Evolutionary conservation across 2,113 vertebrate species (phyloP), one percentile per base, ranked within the genome.

Genomic region (Ifrita kowaldi): DNA sequence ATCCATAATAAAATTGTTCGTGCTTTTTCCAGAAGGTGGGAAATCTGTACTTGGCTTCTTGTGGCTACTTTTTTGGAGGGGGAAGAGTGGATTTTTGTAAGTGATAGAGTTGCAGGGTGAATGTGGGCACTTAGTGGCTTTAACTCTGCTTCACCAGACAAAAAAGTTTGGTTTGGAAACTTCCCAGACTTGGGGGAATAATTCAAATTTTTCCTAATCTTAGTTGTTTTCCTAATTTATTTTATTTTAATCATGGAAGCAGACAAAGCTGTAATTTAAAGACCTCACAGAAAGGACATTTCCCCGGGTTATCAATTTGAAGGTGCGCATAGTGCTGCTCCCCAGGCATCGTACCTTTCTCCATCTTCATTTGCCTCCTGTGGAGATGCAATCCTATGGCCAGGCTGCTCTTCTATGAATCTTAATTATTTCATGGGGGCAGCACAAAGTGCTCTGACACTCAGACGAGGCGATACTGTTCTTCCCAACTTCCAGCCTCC

Each of bases 291-390:
- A 65, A 64, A 68, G 41, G 24, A 23, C 10, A 75, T 16, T 19
- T 82, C n/a, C 20, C 4, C 6, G 16, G 39, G 10, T 78, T 82
- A 57, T 53, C n/a, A 27, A 0, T 56, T 83, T 76, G 56, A 78
- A 87, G 44, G 53, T 49, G 37, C 24, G 35, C 65, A 22, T 16
- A 83, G 37, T 3, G 0, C 68, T 33, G 32, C 32, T 93, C 57
- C 44, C 0, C 5, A 42, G 44, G 26, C 46, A 52, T 65, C 0
- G 0, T 11, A 13, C n/a, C 46, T 83, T 71, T 74, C 69, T 52
- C 16, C 39, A 6, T 63, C 35, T 78, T 60, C 1, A 1, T 86
- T 84, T 7, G 5, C 50, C 41, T 83, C 50, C 49, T 50, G 55
- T 42, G 27, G 46, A 49, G 42, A 53, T 50, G 28, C 11, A 11